Evolutionary conservation across 2,113 vertebrate species (phyloP), one percentile per base, ranked within the genome.

Genomic region (Aplodontia rufa): DNA sequence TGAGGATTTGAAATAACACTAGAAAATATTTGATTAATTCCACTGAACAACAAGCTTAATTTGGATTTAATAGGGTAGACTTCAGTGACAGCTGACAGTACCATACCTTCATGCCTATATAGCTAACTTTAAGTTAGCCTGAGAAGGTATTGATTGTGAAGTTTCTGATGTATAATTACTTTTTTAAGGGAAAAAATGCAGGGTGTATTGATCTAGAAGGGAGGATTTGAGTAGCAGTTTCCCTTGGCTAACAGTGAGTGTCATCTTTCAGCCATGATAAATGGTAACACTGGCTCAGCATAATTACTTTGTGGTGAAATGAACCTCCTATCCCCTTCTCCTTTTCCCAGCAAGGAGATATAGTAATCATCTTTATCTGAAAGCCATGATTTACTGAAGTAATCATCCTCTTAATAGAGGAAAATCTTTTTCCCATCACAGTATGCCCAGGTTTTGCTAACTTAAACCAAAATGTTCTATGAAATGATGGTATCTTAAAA

Each of bases 231-330:
- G 98, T 98, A 98, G 98, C 99, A 98, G 99, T 99, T 99, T 99
- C 99, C 99, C 99, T 99, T 99, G 99, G 98, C 99, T 99, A 99
- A 99, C 98, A 96, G 98, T 98, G 99, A 99, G 99, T 99, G 99
- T 99, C 99, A 99, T 99, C 99, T 99, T 98, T 99, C 98, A 98
- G 98, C 97, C 97, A 96, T 99, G 99, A 99, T 99, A 98, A 99
- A 99, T 99, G 99, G 98, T 98, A 98, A 98, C 98, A 58, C 98
- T 97, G 83, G 97, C 98, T 83, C 97, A 97, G 98, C 99, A 98
- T 99, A 99, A 99, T 99, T 99, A 99, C 99, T 99, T 99, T 99
- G 98, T 99, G 99, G 98, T 99, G 98, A 99, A 99, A 99, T 99
- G 99, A 98, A 99, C 98, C 99, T 98, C 97, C 97, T 96, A 96